Base-by-base conservation (phyloP, 2,113 vertebrate genomes). In the Poeciliopsis prolifica region DNA sequence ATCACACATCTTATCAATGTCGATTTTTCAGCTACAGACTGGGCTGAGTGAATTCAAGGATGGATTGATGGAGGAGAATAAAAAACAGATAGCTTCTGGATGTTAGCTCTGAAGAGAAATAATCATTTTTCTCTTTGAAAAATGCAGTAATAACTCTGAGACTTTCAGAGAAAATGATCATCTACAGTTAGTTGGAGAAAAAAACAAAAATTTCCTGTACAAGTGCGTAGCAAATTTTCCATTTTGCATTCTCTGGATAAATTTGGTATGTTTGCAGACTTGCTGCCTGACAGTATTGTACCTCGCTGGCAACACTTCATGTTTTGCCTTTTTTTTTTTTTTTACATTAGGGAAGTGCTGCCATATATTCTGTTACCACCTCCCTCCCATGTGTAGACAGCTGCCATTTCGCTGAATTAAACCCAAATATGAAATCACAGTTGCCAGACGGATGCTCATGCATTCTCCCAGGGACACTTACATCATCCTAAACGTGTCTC, bases 401-500 rank as follows among this genome's bases (percentile, higher is more conserved):
- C 76, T 85, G 80, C 74, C 77, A 76, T 77, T 79, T 78, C 26
- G 15, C 78, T 62, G 74, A 84, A 86, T 86, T 82, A 81, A 85
- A 78, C 79, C 66, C 74, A 89, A 91, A 85, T 87, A 80, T 84
- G 74, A 87, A 81, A 90, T 85, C 73, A 82, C 58, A 74, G 63
- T 89, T 88, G 80, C 86, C 86, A 91, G 83, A 86, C 83, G 86
- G 84, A 88, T 82, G 79, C 80, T 73, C 77, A 70, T 79, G 67
- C 68, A 35, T 75, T 69, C 90, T 88, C 88, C 17, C 0, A 72
- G 89, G 92, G 81, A 87, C 80, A 80, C 84, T 88, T 86, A 82
- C 91, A 88, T 90, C 85, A 88, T 68, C 79, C 75, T 70, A 76
- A 87, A 81, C 82, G 89, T 82, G 85, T 81, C 26, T 9, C 74